Conservation (phyloP, 1,140 invertebrate species). For the Berghia stephanieae region DNA sequence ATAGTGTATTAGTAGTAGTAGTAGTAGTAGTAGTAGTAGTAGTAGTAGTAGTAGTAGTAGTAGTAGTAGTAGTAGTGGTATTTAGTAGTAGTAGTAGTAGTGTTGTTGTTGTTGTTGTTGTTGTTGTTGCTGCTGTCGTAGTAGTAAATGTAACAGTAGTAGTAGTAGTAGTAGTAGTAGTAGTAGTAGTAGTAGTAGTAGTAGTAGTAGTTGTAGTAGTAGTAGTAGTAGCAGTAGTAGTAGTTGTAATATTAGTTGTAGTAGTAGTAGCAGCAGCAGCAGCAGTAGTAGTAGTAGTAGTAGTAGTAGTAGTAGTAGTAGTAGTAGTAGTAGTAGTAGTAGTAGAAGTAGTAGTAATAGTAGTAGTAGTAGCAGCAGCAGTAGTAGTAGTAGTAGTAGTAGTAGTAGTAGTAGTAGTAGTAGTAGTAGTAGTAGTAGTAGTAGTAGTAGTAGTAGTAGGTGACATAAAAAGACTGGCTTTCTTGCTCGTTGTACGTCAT, state of each 20-base stretch:
- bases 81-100: no score
- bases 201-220: slow-evolving; percentile 22
- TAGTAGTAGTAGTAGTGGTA: no score
- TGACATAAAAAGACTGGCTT: not conserved
- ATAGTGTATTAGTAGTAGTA: no score
- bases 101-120: no score
- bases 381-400: not conserved
- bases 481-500: no score
- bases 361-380: slow-evolving; percentile 7
- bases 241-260: slow-evolving; percentile 7
- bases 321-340: slow-evolving; percentile 9
- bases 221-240: slow-evolving; percentile 22
- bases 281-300: no score
- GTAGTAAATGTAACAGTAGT: no score
- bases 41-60: slow-evolving; percentile 7
- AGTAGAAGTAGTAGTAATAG: slow-evolving; percentile 4
- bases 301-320: not conserved
- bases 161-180: slow-evolving; percentile 7
- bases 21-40: slow-evolving; percentile 7
- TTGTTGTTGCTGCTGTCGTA: no score
- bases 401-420: not conserved
- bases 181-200: slow-evolving; percentile 11
- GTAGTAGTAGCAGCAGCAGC: not conserved
- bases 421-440: slow-evolving; percentile 11
- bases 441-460: not conserved